These are phyloP conservation scores for Megalonaias nervosa DNA, from an alignment of 1,140 invertebrate species.

Conservation along the genomic window DNA sequence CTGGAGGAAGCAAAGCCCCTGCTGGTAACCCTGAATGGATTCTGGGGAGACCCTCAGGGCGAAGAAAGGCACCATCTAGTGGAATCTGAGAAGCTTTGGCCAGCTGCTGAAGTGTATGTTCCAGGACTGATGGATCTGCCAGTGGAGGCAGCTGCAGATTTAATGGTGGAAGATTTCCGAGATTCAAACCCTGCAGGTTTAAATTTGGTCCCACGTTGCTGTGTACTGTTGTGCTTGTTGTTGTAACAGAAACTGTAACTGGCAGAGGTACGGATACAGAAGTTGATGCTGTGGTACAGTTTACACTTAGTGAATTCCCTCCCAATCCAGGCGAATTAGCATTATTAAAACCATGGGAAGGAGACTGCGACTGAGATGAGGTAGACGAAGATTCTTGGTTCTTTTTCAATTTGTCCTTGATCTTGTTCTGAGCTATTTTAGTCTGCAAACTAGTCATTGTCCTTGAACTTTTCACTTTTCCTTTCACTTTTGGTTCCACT, in stretches of 20 bases:
- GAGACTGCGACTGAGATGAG: conserved; percentile 52
- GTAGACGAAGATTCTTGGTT: conserved; percentile 55
- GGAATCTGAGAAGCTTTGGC: conserved; percentile 24
- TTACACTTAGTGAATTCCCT: conserved; percentile 1
- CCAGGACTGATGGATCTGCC: conserved; percentile 24
- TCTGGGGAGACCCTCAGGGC: conserved; percentile 4
- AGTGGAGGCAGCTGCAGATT: conserved; percentile 23
- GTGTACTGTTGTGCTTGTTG: background rate
- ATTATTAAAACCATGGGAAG: conserved; percentile 29
- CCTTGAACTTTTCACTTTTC: conserved; percentile 69
- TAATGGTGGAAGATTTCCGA: conserved; percentile 1
- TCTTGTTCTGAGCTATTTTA: conserved; percentile 74
- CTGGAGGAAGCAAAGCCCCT: background rate
- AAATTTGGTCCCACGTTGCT: conserved; percentile 4
- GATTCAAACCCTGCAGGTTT: background rate
- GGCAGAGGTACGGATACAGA: too few species aligned
- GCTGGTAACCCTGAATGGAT: background rate
- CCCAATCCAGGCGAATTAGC: conserved; percentile 22
- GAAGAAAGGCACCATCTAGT: conserved; percentile 12
- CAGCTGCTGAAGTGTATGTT: conserved; percentile 31
- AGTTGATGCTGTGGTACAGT: background rate
- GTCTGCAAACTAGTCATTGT: conserved; percentile 74
- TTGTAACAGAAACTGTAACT: too few species aligned
- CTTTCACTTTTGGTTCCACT: conserved; percentile 53
- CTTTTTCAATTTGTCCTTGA: conserved; percentile 72